These are phyloP conservation scores for Oplegnathus fasciatus DNA, from an alignment of 2,113 vertebrate genomes.

Conservation along the genomic window DNA sequence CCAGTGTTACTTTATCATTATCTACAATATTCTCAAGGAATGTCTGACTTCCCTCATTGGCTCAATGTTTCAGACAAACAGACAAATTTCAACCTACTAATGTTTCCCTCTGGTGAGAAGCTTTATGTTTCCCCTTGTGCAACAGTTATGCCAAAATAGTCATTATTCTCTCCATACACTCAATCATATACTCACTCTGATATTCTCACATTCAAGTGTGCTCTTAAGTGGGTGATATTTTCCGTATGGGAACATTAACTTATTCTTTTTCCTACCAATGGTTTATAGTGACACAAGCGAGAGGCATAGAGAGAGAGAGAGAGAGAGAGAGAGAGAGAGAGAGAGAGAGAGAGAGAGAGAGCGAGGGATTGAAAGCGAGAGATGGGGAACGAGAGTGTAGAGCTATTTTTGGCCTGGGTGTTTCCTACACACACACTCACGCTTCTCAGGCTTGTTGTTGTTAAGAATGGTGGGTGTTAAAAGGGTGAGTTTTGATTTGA, in stretches of 20 bases:
- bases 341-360: slow-evolving; percentile 16
- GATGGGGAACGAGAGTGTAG: slow-evolving; percentile 49
- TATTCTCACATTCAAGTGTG: slow-evolving; percentile 45
- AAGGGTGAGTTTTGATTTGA: slow-evolving; percentile 67
- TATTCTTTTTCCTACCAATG: slow-evolving; percentile 46
- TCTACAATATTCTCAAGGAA: neutral
- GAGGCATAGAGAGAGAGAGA: slow-evolving; percentile 24
- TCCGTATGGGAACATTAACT: slow-evolving; percentile 60
- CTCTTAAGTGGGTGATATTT: slow-evolving; percentile 67
- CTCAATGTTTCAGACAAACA: slow-evolving; percentile 18
- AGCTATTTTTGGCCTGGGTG: slow-evolving; percentile 79
- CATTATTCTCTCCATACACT: slow-evolving; percentile 46
- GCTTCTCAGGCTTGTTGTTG: slow-evolving; percentile 70
- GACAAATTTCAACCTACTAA: slow-evolving; percentile 31
- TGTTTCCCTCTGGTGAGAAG: slow-evolving; percentile 39
- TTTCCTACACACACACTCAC: slow-evolving; percentile 74
- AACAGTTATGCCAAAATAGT: slow-evolving; percentile 45
- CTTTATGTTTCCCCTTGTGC: slow-evolving; percentile 56
- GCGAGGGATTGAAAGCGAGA: slow-evolving; percentile 66
- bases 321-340: slow-evolving; percentile 16
- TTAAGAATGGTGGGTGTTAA: slow-evolving; percentile 75
- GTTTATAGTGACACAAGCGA: slow-evolving; percentile 52
- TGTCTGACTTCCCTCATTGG: neutral
- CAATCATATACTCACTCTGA: slow-evolving; percentile 41
- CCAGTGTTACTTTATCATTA: neutral